Conservation (phyloP, 2,797 vertebrate genomes). For the Esox masquinongy region DNA sequence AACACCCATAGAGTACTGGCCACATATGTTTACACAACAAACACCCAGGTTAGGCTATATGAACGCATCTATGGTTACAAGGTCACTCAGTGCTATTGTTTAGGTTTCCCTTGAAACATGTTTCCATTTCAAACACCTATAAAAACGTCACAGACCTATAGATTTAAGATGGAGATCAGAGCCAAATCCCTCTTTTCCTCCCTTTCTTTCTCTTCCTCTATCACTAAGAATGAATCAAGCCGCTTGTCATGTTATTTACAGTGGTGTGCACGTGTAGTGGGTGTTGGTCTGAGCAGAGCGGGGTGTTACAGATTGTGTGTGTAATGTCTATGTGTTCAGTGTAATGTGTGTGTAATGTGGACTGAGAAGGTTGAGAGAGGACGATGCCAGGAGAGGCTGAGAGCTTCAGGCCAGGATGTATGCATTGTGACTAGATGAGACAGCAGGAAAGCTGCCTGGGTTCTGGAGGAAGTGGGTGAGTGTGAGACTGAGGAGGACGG, state of each 20-base stretch:
- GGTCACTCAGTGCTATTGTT: background rate
- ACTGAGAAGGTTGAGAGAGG: conserved; percentile 32
- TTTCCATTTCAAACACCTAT: background rate
- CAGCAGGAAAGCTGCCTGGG: conserved; percentile 71
- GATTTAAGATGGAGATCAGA: background rate
- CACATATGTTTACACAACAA: background rate
- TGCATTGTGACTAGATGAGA: conserved; percentile 66
- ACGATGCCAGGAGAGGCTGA: background rate
- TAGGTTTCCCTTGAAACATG: background rate
- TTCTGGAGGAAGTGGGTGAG: conserved; percentile 69
- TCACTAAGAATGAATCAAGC: background rate
- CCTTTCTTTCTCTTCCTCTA: background rate
- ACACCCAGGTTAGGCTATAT: background rate
- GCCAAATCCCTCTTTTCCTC: background rate
- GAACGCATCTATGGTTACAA: background rate
- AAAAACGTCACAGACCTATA: background rate
- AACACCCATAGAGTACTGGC: background rate
- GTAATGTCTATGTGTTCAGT: conserved; percentile 2
- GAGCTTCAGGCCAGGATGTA: conserved; percentile 54
- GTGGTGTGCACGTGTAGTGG: background rate
- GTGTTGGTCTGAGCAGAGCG: background rate
- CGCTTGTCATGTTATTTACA: background rate
- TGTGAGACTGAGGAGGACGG: conserved; percentile 28
- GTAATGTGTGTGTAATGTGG: conserved; percentile 1
- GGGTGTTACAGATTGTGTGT: conserved; percentile 6